Percentiles rank a stretch among this genome's conserved stretches.
These are phyloP conservation scores for Athene cunicularia DNA, from an alignment of 2,113 vertebrate genomes.

Conservation along the genomic window DNA sequence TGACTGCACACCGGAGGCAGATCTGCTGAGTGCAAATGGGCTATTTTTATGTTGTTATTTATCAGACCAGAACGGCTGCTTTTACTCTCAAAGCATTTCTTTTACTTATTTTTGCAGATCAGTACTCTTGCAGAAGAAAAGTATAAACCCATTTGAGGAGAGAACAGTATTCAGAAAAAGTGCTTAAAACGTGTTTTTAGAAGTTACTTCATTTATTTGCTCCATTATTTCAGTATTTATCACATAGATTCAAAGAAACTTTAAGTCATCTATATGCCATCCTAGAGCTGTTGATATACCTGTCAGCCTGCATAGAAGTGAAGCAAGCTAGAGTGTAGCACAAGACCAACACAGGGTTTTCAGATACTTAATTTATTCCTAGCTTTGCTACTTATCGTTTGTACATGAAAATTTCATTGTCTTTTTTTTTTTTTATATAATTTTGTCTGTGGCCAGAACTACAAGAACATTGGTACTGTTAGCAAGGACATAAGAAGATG, in stretches of 20 bases:
- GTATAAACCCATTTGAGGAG: neutral
- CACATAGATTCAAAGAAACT: neutral
- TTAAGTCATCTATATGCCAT: neutral
- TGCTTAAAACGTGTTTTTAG: neutral
- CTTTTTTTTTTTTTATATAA: neutral
- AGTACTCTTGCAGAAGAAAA: neutral
- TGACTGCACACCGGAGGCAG: neutral
- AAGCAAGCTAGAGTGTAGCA: neutral
- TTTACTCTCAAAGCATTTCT: neutral
- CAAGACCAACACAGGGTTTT: neutral
- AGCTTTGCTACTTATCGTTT: neutral
- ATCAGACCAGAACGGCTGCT: neutral
- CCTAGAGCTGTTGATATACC: neutral
- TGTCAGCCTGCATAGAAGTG: neutral
- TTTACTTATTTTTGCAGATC: conserved; percentile 6
- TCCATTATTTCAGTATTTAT: neutral
- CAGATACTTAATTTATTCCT: neutral
- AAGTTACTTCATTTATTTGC: neutral
- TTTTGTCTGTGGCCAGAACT: neutral
- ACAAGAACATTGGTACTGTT: neutral
- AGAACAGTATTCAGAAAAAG: neutral
- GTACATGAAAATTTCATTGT: neutral
- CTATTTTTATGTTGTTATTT: neutral
- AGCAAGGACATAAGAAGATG: neutral
- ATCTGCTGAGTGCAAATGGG: conserved; percentile 16